Conservation (phyloP, 2,113 vertebrate genomes). For the Columba janthina region DNA sequence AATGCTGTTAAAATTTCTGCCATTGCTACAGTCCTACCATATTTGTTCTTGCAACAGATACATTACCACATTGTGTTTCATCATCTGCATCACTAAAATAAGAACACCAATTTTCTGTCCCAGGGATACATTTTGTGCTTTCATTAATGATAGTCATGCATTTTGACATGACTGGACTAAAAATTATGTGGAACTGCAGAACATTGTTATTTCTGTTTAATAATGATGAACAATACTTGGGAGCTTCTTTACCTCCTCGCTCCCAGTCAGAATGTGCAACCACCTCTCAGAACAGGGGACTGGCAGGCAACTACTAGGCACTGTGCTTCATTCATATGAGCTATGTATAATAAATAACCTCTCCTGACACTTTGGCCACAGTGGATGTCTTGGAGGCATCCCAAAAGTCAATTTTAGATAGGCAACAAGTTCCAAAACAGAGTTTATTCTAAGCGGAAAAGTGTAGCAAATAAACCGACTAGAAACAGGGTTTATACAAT, state of each 20-base stretch:
- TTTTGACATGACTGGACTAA: not conserved
- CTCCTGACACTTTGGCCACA: not conserved
- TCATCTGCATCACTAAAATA: not conserved
- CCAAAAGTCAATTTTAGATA: no score
- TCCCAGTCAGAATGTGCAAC: not conserved
- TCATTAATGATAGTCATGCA: not conserved
- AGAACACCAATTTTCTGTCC: not conserved
- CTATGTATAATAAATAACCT: not conserved
- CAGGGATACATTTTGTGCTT: fast-evolving
- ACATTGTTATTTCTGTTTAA: not conserved
- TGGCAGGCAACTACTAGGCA: not conserved
- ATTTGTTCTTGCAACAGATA: not conserved
- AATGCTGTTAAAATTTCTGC: not conserved
- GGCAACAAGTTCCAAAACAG: no score
- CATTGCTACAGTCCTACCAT: not conserved
- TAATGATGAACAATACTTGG: not conserved
- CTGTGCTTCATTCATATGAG: no score
- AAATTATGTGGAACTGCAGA: not conserved
- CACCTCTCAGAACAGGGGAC: not conserved
- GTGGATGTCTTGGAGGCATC: no score
- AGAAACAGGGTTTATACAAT: no score
- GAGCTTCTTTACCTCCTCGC: not conserved
- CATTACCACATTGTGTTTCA: not conserved
- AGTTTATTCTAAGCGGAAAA: no score
- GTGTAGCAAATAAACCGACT: no score